A percentile compares a stretch with the other conserved stretches of the same genome.
Conservation (phyloP, 2,888 invertebrate species). For the Heteropelma amictum region DNA sequence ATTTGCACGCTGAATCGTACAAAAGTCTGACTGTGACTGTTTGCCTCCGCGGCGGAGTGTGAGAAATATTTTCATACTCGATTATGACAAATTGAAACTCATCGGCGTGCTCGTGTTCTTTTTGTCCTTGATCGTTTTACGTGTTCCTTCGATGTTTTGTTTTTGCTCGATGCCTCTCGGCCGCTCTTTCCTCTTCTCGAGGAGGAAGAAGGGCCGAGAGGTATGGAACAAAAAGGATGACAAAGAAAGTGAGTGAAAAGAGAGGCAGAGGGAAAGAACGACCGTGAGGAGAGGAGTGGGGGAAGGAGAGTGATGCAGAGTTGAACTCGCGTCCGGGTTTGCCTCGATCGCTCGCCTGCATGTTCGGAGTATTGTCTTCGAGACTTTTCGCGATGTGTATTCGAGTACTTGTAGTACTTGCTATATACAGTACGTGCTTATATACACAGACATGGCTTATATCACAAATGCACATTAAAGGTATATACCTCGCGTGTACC, state of each 20-base stretch:
- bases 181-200: conserved; percentile 31
- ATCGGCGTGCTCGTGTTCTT: no score
- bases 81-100: no score
- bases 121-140: no score
- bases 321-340: conserved; percentile 53
- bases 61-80: no score
- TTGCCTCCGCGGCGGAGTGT: no score
- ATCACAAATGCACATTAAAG: background rate
- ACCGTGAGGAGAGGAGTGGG: background rate
- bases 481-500: conserved; percentile 21
- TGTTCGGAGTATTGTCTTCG: conserved; percentile 48
- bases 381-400: conserved; percentile 17
- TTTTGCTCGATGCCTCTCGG: conserved; percentile 30
- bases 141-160: no score
- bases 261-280: background rate
- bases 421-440: no score
- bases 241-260: background rate
- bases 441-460: background rate
- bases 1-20: no score
- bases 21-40: no score
- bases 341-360: conserved; percentile 35
- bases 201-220: background rate
- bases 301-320: conserved; percentile 1
- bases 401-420: no score
- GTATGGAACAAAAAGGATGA: background rate